phyloP scores from a whole-genome alignment of 2,797 vertebrate species.

The Otolemur crassicaudatus region DNA sequence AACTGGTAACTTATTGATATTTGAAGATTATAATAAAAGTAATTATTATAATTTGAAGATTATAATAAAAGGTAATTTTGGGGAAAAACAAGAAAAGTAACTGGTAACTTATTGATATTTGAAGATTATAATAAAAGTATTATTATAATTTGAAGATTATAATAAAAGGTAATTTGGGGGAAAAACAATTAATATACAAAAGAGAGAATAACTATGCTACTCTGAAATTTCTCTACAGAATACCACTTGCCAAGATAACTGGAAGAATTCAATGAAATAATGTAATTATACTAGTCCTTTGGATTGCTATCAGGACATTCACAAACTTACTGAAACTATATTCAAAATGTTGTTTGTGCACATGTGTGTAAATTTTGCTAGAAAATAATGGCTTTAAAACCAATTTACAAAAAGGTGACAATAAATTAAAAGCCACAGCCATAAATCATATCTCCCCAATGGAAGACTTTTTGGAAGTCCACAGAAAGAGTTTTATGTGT shows the following conservation, averaged over 20 bases:
- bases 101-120: conserved; percentile 58
- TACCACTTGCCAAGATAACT: conserved; percentile 41
- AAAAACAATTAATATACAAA: conserved; percentile 31
- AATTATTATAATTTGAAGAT: conserved; percentile 9
- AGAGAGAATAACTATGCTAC: conserved; percentile 46
- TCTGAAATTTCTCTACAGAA: conserved; percentile 41
- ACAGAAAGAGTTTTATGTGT: background rate
- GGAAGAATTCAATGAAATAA: conserved; percentile 48
- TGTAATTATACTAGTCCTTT: conserved; percentile 47
- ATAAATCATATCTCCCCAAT: background rate
- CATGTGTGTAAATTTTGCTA: background rate
- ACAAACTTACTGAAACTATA: conserved; percentile 13
- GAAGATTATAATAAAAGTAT: conserved; percentile 10
- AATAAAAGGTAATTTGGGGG: background rate
- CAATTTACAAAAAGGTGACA: conserved; percentile 8
- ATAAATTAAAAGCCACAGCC: background rate
- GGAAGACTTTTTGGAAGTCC: background rate
- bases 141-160: too few relatives aligned
- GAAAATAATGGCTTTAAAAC: background rate
- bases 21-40: background rate
- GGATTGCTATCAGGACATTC: background rate
- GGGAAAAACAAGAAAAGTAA: background rate
- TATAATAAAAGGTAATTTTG: background rate
- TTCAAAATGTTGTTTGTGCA: conserved; percentile 34
- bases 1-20: conserved; percentile 56